Evolutionary conservation across 2,888 invertebrate species (phyloP).

Genomic region (Ophion obscuratus): DNA sequence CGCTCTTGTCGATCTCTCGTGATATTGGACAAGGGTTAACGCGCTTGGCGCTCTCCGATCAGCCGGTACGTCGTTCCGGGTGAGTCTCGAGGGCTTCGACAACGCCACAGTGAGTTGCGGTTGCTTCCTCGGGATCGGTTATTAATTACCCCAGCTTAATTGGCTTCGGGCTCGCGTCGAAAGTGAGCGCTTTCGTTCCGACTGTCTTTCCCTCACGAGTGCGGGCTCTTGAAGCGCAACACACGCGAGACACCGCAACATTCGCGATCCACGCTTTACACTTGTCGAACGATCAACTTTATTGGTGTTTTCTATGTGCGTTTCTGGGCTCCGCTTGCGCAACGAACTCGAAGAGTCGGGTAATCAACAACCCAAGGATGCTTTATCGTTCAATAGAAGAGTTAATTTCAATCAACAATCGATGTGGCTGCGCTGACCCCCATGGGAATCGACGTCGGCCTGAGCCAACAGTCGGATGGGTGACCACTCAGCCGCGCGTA

Average conservation of each 20-base stretch:
- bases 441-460: too few relatives aligned
- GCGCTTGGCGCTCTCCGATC: constrained; percentile 52
- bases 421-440: too few relatives aligned
- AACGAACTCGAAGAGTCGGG: background rate
- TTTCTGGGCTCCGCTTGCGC: background rate
- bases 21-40: constrained; percentile 58
- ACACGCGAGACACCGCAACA: background rate
- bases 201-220: constrained; percentile 2
- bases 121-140: constrained; percentile 69
- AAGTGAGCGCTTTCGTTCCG: constrained; percentile 62
- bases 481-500: too few relatives aligned
- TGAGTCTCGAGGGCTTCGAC: constrained; percentile 47
- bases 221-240: constrained; percentile 6
- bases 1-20: constrained; percentile 30
- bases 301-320: too few relatives aligned
- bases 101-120: constrained; percentile 51
- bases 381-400: background rate
- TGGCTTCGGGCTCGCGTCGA: constrained; percentile 69
- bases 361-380: background rate
- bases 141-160: constrained; percentile 76
- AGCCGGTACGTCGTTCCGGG: constrained; percentile 42
- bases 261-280: background rate
- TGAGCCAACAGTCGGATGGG: too few relatives aligned
- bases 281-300: constrained; percentile 20
- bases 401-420: too few relatives aligned